phyloP scores from a whole-genome alignment of 2,888 invertebrate genomes.

The Tetramorium bicarinatum region DNA sequence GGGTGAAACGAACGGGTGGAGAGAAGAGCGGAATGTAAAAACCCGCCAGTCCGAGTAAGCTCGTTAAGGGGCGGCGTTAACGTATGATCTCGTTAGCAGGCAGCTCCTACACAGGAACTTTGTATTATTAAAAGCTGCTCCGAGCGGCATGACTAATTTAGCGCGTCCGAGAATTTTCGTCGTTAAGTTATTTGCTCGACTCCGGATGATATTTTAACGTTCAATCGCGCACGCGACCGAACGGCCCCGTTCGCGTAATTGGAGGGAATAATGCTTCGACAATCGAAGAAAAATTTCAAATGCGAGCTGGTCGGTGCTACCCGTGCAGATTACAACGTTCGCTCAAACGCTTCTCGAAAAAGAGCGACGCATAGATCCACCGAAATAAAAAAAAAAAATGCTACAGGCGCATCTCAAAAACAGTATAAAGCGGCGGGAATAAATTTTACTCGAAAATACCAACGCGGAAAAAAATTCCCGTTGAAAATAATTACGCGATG shows the following conservation, averaged over 20 bases:
- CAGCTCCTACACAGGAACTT: conserved; percentile 74
- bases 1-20: conserved; percentile 38
- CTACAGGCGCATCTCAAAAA: neutral
- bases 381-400: conserved; percentile 13
- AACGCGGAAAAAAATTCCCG: neutral
- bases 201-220: conserved; percentile 62
- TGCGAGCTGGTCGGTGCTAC: neutral
- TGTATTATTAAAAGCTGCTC: conserved; percentile 82
- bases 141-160: conserved; percentile 78
- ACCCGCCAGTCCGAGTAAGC: conserved; percentile 76
- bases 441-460: neutral
- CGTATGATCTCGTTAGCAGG: conserved; percentile 82
- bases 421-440: neutral
- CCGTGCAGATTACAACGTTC: neutral
- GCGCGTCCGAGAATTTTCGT: conserved; percentile 72
- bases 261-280: neutral
- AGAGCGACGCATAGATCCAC: neutral
- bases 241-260: neutral
- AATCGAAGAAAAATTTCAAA: conserved; percentile 11
- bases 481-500: neutral
- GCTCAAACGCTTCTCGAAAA: neutral
- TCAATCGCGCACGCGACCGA: conserved; percentile 53
- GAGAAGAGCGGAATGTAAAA: conserved; percentile 71
- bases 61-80: conserved; percentile 83
- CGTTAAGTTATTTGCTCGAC: conserved; percentile 62